These are phyloP conservation scores for Umimayanthus kanabou DNA, from an alignment of 92 coral and sea anemone species.

Conservation along the genomic window DNA sequence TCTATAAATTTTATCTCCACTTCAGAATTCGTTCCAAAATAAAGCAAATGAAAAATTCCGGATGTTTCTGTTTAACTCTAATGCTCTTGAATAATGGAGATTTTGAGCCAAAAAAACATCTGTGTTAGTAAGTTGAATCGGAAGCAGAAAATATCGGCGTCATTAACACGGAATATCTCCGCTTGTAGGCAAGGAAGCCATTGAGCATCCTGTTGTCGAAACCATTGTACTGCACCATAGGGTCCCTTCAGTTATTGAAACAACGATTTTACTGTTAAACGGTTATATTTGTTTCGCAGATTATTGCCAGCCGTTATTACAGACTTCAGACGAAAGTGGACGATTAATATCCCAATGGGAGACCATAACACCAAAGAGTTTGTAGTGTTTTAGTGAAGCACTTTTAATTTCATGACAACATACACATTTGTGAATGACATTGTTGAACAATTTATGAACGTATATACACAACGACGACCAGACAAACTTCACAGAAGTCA, in stretches of 20 bases:
- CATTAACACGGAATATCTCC: slow-evolving; percentile 16
- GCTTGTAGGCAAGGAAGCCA: slow-evolving; percentile 31
- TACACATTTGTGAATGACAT: neutral
- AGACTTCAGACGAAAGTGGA: neutral
- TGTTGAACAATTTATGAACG: slow-evolving; percentile 11
- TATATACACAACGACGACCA: slow-evolving; percentile 6
- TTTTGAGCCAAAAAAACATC: slow-evolving; percentile 34
- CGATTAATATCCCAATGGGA: slow-evolving; percentile 22
- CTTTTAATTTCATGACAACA: slow-evolving; percentile 32
- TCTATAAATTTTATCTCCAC: neutral
- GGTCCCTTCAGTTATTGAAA: slow-evolving; percentile 47
- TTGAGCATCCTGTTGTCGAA: slow-evolving; percentile 50
- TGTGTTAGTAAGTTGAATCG: slow-evolving; percentile 23
- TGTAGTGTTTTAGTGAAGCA: neutral
- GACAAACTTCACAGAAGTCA: slow-evolving; percentile 6
- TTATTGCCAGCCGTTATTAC: slow-evolving; percentile 12
- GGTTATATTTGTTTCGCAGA: slow-evolving; percentile 47
- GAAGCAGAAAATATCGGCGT: slow-evolving; percentile 26
- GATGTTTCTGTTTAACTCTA: slow-evolving; percentile 15
- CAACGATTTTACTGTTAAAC: slow-evolving; percentile 32
- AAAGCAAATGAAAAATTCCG: neutral
- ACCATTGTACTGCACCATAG: slow-evolving; percentile 51
- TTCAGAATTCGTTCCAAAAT: neutral
- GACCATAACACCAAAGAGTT: slow-evolving; percentile 1
- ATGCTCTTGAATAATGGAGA: neutral